phyloP scores from a whole-genome alignment of 2,888 invertebrate species.

The Baronia brevicornis region DNA sequence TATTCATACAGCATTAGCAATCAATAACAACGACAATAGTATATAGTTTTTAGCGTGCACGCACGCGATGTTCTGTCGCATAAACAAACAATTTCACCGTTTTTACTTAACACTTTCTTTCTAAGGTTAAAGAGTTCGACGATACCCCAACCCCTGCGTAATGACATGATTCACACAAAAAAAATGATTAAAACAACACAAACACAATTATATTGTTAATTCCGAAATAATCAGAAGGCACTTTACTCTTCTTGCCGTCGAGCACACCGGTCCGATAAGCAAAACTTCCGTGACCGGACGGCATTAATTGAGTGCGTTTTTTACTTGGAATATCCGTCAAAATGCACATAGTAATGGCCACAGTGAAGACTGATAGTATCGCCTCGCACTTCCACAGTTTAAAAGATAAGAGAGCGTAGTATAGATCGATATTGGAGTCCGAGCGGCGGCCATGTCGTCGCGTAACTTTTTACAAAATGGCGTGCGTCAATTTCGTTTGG shows the following conservation, averaged over 20 bases:
- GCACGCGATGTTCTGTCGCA: conserved; percentile 71
- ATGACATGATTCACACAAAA: conserved; percentile 8
- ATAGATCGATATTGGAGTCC: conserved; percentile 37
- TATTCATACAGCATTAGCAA: conserved; percentile 73
- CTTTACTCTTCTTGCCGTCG: conserved; percentile 33
- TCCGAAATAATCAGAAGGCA: conserved; percentile 47
- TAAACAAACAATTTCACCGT: conserved; percentile 71
- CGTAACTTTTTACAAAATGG: conserved; percentile 37
- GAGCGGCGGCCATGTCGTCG: conserved; percentile 20
- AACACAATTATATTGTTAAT: conserved; percentile 30
- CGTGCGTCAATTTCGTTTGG: conserved; percentile 23
- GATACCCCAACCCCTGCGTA: conserved; percentile 30
- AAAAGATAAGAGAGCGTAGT: conserved; percentile 35
- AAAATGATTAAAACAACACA: conserved; percentile 1
- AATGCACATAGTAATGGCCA: conserved; percentile 65
- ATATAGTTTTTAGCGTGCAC: conserved; percentile 73
- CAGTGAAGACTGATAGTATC: conserved; percentile 51
- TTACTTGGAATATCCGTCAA: conserved; percentile 55
- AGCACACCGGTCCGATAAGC: conserved; percentile 49
- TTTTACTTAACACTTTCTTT: conserved; percentile 50
- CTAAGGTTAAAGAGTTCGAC: conserved; percentile 20
- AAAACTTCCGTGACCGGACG: conserved; percentile 64
- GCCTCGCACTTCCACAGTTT: conserved; percentile 43
- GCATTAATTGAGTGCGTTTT: conserved; percentile 62
- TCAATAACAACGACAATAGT: conserved; percentile 71